Conservation (phyloP, 2,888 invertebrate species). For the Pollenia griseotomentosa region DNA sequence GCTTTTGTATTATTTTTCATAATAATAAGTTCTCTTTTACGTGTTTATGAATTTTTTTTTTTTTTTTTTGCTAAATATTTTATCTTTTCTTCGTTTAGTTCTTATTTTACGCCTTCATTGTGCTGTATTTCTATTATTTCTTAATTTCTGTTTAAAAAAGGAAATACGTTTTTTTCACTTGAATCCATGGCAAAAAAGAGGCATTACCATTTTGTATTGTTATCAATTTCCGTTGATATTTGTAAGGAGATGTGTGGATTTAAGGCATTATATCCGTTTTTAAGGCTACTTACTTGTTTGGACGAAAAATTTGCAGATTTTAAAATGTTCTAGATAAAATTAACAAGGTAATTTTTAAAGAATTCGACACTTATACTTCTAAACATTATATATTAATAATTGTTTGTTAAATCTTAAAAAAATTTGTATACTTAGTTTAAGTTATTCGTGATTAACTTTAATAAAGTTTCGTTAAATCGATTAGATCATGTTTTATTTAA, state of each 20-base stretch:
- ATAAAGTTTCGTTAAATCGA: too few relatives aligned
- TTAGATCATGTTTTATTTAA: too few relatives aligned
- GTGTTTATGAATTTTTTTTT: not conserved
- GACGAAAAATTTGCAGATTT: not conserved
- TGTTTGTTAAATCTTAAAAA: too few relatives aligned
- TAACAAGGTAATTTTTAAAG: not conserved
- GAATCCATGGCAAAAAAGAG: not conserved
- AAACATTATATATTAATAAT: too few relatives aligned
- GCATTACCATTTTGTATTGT: conserved; percentile 36
- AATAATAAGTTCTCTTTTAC: conserved; percentile 23
- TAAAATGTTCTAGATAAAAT: not conserved
- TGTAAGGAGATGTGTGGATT: not conserved
- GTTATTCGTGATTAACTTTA: too few relatives aligned
- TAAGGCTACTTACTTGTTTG: not conserved
- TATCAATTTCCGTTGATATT: conserved; percentile 40
- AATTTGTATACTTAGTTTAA: too few relatives aligned
- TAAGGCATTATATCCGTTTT: conserved; percentile 9
- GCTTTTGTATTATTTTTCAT: conserved; percentile 46
- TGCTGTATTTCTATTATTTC: conserved; percentile 6
- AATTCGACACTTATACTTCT: not conserved
- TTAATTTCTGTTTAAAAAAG: not conserved
- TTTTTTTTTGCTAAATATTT: not conserved
- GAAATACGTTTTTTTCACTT: conserved; percentile 19
- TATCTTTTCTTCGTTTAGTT: not conserved
- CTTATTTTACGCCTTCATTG: conserved; percentile 52